Conservation (phyloP, 2,888 invertebrate species). For the Proisotoma minuta region DNA sequence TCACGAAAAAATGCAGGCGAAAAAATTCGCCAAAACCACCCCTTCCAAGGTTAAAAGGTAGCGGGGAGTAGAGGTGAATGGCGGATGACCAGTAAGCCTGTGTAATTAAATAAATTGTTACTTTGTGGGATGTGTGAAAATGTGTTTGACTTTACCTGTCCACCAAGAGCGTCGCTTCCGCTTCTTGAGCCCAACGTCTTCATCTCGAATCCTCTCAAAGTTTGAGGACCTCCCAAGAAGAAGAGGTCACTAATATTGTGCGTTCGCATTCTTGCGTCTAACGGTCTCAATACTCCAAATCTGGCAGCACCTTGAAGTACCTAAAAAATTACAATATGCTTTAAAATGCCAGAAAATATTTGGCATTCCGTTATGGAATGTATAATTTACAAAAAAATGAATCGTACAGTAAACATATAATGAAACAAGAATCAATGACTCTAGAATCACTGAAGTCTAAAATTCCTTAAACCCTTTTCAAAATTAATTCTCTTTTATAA, state of each 20-base stretch:
- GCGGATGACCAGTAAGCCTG: slow-evolving; percentile 80
- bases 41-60: slow-evolving; percentile 77
- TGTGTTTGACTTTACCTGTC: slow-evolving; percentile 54
- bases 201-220: slow-evolving; percentile 79
- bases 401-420: no score
- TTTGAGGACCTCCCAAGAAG: slow-evolving; percentile 84
- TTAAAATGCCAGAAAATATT: neutral
- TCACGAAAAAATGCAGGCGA: slow-evolving; percentile 82
- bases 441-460: no score
- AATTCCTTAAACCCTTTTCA: no score
- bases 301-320: slow-evolving; percentile 67
- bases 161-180: slow-evolving; percentile 71
- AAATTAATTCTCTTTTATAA: no score
- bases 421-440: no score
- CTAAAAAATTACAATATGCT: slow-evolving; percentile 51
- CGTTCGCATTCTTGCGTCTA: slow-evolving; percentile 52
- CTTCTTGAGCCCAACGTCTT: slow-evolving; percentile 80
- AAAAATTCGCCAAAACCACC: slow-evolving; percentile 78
- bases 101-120: slow-evolving; percentile 47
- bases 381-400: neutral
- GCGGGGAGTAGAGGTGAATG: slow-evolving; percentile 79
- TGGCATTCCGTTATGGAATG: neutral
- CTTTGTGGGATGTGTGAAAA: neutral
- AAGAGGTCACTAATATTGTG: slow-evolving; percentile 67
- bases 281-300: slow-evolving; percentile 61